phyloP scores from a whole-genome alignment of 2,113 vertebrate species.

The Eurystomus gularis region DNA sequence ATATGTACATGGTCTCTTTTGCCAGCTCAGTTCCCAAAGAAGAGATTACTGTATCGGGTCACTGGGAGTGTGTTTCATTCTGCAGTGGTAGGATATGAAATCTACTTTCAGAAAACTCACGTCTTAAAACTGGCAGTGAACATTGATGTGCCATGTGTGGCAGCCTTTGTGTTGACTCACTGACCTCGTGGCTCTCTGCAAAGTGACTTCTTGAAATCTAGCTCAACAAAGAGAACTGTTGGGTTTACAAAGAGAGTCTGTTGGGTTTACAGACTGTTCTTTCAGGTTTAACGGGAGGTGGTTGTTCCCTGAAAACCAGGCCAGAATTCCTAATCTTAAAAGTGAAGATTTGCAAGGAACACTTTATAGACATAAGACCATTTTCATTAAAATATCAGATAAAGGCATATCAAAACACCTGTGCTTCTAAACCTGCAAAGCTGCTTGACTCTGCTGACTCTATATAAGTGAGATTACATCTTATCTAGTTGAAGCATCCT shows the following conservation, averaged over 20 bases:
- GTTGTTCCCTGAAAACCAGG: neutral
- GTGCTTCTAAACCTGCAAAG: neutral
- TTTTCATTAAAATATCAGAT: neutral
- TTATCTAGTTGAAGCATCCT: neutral
- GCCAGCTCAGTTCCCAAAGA: neutral
- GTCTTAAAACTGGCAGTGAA: neutral
- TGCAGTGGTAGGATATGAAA: neutral
- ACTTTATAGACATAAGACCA: neutral
- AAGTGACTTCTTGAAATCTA: neutral
- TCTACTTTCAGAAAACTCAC: neutral
- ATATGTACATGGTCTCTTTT: neutral
- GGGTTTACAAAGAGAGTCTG: neutral
- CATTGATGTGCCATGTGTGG: rapidly evolving
- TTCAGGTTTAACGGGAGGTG: neutral
- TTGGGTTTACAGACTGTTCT: no score
- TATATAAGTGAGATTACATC: neutral
- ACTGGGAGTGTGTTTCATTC: neutral
- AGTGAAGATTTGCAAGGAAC: neutral
- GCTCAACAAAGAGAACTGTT: neutral
- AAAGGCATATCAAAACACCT: neutral
- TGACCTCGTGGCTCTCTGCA: neutral
- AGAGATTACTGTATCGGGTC: neutral
- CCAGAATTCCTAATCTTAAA: neutral
- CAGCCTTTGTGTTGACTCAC: neutral
- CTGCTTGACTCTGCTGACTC: neutral